These are phyloP conservation scores for Poicephalus meyeri DNA, from an alignment of 2,113 vertebrate genomes.

Conservation along the genomic window DNA sequence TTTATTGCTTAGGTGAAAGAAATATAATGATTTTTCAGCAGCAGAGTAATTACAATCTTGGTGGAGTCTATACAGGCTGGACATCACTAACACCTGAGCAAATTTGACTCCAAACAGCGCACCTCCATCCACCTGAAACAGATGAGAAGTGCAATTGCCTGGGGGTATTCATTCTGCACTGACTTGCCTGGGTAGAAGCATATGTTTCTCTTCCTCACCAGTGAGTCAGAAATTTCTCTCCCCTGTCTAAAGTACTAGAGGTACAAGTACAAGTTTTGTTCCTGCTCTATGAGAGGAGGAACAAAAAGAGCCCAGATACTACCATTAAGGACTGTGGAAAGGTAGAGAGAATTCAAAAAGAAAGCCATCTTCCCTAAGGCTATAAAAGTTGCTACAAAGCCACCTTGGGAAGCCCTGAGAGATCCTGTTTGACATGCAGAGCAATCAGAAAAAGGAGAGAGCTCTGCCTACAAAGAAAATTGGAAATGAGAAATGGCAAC, in stretches of 20 bases:
- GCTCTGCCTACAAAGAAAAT: neutral
- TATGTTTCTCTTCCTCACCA: neutral
- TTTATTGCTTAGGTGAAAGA: constrained; percentile 13
- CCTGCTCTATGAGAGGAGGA: neutral
- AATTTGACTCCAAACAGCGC: neutral
- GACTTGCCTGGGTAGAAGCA: neutral
- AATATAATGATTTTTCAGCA: neutral
- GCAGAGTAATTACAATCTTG: constrained; percentile 1
- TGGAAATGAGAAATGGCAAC: neutral
- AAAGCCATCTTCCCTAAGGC: neutral
- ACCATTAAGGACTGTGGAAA: neutral
- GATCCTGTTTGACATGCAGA: neutral
- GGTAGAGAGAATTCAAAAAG: neutral
- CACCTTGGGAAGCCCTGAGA: neutral
- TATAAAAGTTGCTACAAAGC: neutral
- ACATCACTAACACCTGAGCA: constrained; percentile 21
- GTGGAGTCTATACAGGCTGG: neutral
- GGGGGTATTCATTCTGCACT: constrained; percentile 4
- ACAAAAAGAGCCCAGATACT: neutral
- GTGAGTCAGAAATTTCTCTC: neutral
- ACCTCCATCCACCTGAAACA: constrained; percentile 31
- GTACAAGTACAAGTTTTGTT: neutral
- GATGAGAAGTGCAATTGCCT: neutral
- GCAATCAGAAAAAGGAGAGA: neutral
- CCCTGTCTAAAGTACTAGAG: neutral